These are phyloP conservation scores for Forbesichthys papilliferus DNA, from an alignment of 2,113 vertebrate species.

Conservation along the genomic window DNA sequence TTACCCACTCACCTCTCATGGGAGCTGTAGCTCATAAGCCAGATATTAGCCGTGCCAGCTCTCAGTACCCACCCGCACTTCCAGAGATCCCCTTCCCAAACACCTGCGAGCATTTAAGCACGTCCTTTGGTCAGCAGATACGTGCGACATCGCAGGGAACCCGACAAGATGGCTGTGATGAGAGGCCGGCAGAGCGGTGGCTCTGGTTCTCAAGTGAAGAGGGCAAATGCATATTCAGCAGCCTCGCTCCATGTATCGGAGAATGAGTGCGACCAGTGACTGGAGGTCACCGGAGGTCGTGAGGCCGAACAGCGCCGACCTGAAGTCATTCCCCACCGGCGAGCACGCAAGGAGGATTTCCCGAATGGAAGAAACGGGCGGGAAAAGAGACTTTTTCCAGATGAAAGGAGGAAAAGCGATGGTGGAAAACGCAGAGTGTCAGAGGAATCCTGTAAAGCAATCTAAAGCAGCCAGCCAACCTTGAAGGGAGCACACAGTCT, in stretches of 20 bases:
- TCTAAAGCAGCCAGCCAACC: conserved; percentile 66
- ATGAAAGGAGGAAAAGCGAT: conserved; percentile 50
- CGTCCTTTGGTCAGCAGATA: conserved; percentile 36
- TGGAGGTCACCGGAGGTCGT: conserved; percentile 26
- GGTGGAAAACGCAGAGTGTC: conserved; percentile 61
- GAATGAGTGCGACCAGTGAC: conserved; percentile 22
- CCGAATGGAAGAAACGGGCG: conserved; percentile 25
- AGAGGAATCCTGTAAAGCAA: conserved; percentile 71
- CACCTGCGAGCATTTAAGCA: conserved; percentile 49
- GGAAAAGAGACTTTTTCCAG: conserved; percentile 35
- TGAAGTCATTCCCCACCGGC: conserved; percentile 17
- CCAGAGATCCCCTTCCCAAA: not conserved
- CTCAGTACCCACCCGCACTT: conserved; percentile 3
- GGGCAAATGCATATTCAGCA: conserved; percentile 40
- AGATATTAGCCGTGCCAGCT: conserved; percentile 33
- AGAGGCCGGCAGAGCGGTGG: conserved; percentile 11
- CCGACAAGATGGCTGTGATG: conserved; percentile 23
- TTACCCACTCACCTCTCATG: conserved; percentile 45
- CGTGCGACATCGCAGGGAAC: conserved; percentile 1
- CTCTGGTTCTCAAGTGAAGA: conserved; percentile 13
- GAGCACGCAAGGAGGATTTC: conserved; percentile 37
- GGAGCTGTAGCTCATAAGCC: conserved; percentile 42
- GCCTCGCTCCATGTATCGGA: conserved; percentile 2
- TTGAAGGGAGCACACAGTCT: conserved; percentile 70
- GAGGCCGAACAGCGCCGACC: conserved; percentile 25